Base-by-base conservation (phyloP, 2,113 vertebrate species). In the Heloderma charlesbogerti region DNA sequence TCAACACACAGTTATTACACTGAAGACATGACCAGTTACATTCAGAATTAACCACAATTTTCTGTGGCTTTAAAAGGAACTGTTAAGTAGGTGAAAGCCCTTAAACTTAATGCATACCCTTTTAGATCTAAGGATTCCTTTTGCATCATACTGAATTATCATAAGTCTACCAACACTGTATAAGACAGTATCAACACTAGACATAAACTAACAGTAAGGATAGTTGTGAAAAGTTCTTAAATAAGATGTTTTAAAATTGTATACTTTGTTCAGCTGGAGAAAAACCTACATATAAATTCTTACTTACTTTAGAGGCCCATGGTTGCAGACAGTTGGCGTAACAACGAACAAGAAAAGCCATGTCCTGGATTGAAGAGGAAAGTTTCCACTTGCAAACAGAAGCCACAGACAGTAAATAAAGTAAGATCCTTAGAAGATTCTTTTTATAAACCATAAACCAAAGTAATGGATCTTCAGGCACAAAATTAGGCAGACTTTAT, bases 291-390 rank as follows among this genome's bases (percentile, higher is more conserved):
- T 89, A 93, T 74, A 95, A 92, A 95, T 93, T 97, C 96, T 97
- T 93, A 98, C 99, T 99, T 99, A 99, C 99, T 99, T 99, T 99
- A 96, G 99, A 99, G 96, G 99, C 99, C 99, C 99, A 99, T 31
- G 99, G 99, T 92, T 99, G 99, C 97, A 99, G 97, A 97, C 99
- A 99, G 98, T 99, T 99, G 98, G 99, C 99, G 85, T 99, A 99
- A 98, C 99, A 99, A 97, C 99, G 99, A 96, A 99, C 98, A 93
- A 99, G 99, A 98, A 99, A 99, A 98, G 99, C 99, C 99, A 99
- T 99, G 98, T 98, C 97, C 97, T 94, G 92, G 92, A 92, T 95
- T 98, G 95, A 94, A 96, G 95, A 96, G 97, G 96, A 97, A 98
- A 98, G 98, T 98, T 98, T 98, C 97, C 96, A 97, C 97, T 97